Evolutionary conservation across 2,797 vertebrate genomes (phyloP).

Genomic region (Phalanger gymnotis): DNA sequence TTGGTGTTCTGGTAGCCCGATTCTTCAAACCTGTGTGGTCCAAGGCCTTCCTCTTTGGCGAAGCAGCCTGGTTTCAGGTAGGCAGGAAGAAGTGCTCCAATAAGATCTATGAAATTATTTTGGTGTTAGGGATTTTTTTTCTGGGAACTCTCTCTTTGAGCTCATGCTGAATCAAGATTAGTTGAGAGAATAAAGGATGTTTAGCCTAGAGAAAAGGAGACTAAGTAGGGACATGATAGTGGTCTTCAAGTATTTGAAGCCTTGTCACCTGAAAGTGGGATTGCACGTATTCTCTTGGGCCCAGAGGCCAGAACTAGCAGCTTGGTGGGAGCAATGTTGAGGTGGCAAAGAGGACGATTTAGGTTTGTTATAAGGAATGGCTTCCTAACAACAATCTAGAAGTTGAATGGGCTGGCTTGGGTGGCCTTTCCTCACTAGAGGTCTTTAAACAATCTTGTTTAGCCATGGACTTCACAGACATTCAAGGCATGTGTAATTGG

Average conservation of each 20-base stretch:
- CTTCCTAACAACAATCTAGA: not conserved
- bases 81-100: constrained; percentile 35
- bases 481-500: not conserved
- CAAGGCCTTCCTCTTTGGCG: constrained; percentile 85
- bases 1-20: constrained; percentile 89
- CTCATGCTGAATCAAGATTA: not conserved
- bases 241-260: not conserved
- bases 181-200: not conserved
- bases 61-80: constrained; percentile 93
- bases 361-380: not conserved
- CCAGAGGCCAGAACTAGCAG: not conserved
- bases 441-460: not conserved
- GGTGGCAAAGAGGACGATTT: not conserved
- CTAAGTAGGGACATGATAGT: not conserved
- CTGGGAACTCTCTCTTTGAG: not conserved
- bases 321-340: not conserved
- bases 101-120: rapidly evolving
- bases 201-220: not conserved
- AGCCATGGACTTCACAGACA: not conserved
- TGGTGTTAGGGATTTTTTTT: not conserved
- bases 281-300: not conserved
- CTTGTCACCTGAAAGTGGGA: not conserved
- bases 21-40: constrained; percentile 91
- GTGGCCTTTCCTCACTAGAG: not conserved
- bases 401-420: not conserved